Base-by-base conservation (phyloP, 2,888 invertebrate genomes). In the Drosophila anomalipes region DNA sequence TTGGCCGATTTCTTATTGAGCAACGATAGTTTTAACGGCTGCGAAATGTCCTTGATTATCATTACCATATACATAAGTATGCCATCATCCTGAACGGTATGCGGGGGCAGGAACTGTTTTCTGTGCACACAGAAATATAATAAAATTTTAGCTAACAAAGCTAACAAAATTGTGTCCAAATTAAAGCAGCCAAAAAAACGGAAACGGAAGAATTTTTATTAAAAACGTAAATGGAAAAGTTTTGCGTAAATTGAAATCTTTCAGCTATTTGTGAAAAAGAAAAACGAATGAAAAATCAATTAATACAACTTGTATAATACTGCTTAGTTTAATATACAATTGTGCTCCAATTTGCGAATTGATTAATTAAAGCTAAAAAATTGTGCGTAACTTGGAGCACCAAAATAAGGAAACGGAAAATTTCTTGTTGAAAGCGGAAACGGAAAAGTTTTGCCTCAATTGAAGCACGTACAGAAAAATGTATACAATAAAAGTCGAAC, bases 61-160 rank as follows among this genome's bases (percentile, higher is more conserved):
- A 93, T 90, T 4, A 92, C 81, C 72, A 93, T 81, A 67, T 92
- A 91, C 90, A 93, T 89, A 5, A 91, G 74, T 6, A 92, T 82
- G 16, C 93, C 93, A 62, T 92, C 92, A 53, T 93, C 91, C 16
- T 85, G 86, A 10, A 92, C 75, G 0, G 85, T 77, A 49, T 91
- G 82, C 30, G 90, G 56, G 0, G 83, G 82, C 2, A 53, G 74
- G 37, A 59, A 83, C 37, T 82, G 82, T 26, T 89, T 90, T 57
- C 93, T 93, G 72, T 3, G n/a, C 14, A 47, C 26, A 47, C 47
- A 54, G 5, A 26, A 7, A 53, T 7, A 16, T 2, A 19, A 16
- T n/a, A 10, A 30, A 37, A 22, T 44, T 12, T 41, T 10, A 9
- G 16, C 16, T 14, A 10, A 35, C 35, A n/a, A n/a, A 41, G 41